Conservation (phyloP, 2,113 vertebrate genomes). For the Gavialis gangeticus region DNA sequence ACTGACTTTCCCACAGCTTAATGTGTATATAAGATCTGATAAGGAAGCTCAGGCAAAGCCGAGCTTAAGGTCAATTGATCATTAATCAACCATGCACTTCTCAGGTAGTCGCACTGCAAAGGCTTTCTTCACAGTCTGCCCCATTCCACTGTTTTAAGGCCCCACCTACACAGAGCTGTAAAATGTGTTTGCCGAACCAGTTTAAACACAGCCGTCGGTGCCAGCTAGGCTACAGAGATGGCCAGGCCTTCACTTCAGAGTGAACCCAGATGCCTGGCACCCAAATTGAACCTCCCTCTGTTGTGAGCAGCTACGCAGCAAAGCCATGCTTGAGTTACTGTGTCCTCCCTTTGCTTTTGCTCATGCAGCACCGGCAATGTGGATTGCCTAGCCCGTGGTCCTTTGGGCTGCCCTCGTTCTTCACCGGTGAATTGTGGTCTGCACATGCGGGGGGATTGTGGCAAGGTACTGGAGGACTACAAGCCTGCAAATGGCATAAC, state of each 20-base stretch:
- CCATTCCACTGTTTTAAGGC: constrained; percentile 60
- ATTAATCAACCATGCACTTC: constrained; percentile 68
- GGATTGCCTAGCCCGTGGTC: not conserved
- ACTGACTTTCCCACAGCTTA: constrained; percentile 70
- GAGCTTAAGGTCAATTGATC: constrained; percentile 69
- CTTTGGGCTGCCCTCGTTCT: not conserved
- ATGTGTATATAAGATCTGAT: constrained; percentile 74
- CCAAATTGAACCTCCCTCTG: not conserved
- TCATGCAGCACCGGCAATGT: not conserved
- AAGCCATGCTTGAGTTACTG: not conserved
- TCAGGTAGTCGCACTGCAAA: constrained; percentile 70
- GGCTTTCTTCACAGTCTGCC: constrained; percentile 10
- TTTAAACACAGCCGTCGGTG: constrained; percentile 63
- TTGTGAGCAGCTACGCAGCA: not conserved
- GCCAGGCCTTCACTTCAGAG: constrained; percentile 35
- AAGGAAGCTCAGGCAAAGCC: constrained; percentile 68
- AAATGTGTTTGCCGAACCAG: constrained; percentile 66
- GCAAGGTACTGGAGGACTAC: not conserved
- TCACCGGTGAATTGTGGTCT: not conserved
- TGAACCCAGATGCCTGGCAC: constrained; percentile 11
- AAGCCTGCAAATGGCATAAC: not conserved
- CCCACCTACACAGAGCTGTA: constrained; percentile 62
- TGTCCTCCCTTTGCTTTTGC: not conserved
- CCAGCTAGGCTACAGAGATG: constrained; percentile 59
- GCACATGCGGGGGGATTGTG: not conserved